Base-by-base conservation (phyloP, 2,113 vertebrate genomes). In the Pionites leucogaster region DNA sequence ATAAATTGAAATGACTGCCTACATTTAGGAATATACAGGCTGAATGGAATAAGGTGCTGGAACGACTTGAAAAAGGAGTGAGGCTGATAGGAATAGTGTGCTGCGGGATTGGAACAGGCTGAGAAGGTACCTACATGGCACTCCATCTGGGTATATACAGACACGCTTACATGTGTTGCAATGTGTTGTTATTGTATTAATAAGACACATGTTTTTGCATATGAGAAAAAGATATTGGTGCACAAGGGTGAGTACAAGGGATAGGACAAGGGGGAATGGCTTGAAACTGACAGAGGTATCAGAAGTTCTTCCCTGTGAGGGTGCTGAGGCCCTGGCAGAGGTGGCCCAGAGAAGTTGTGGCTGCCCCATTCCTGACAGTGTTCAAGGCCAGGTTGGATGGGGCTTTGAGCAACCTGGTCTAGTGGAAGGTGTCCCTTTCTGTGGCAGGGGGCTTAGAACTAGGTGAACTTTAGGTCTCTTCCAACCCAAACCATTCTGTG, bases 201-300 rank as follows among this genome's bases (percentile, higher is more conserved):
- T 3, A 47, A 65, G 25, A 24, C 1, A 37, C 0, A 2, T 2
- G 15, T 1, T 35, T 65, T 29, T 12, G 46, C 22, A 15, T 1
- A 1, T 1, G 52, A 60, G 29, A 59, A 25, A n/a, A 69, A 62
- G 20, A 5, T 59, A n/a, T 35, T 59, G 57, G n/a, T 35, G 13
- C 22, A 59, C 57, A 59, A 59, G 33, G 57, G 33, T n/a, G n/a
- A 59, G 57, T n/a, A 59, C n/a, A 59, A 35, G 22, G 33, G 33
- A 35, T 15, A 59, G 57, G 33, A 59, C 57, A 59, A 24, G 57
- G 57, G 22, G 33, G 57, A 59, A 59, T 35, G 57, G 57, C 57
- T 59, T 59, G 22, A 59, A 59, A 59, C 33, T 35, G 57, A 35
- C 33, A 35, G 13, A 59, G 22, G 55, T 23, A 59, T 59, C 55